Evolutionary conservation across 2,888 invertebrate species (phyloP).

Genomic region (Octodonta nipae): DNA sequence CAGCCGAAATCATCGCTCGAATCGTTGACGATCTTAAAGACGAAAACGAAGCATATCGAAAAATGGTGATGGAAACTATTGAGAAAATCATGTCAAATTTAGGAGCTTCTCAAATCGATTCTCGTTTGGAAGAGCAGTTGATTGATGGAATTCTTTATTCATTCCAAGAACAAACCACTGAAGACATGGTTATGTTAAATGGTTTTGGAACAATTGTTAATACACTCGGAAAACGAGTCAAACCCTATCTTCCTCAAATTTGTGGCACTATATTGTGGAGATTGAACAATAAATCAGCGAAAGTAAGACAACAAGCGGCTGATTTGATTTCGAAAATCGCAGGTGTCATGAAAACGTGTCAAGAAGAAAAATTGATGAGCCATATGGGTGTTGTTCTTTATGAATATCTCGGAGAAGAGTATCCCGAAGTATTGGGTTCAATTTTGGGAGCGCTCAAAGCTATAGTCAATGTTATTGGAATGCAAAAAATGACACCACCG

Average conservation of each 20-base stretch:
- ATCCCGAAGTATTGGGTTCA: slow-evolving; percentile 96
- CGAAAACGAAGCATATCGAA: slow-evolving; percentile 97
- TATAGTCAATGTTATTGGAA: slow-evolving; percentile 98
- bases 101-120: slow-evolving; percentile 96
- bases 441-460: slow-evolving; percentile 97
- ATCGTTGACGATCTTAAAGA: slow-evolving; percentile 99
- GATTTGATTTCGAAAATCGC: slow-evolving; percentile 97
- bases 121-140: slow-evolving; percentile 92
- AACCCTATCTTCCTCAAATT: slow-evolving; percentile 97
- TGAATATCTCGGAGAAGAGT: slow-evolving; percentile 98
- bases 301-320: slow-evolving; percentile 97
- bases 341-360: slow-evolving; percentile 98
- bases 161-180: slow-evolving; percentile 99
- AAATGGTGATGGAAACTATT: slow-evolving; percentile 99
- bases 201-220: slow-evolving; percentile 99
- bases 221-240: slow-evolving; percentile 91
- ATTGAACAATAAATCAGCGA: slow-evolving; percentile 98
- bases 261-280: slow-evolving; percentile 99
- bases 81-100: slow-evolving; percentile 96
- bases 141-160: slow-evolving; percentile 99
- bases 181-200: slow-evolving; percentile 98
- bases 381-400: slow-evolving; percentile 98
- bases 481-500: slow-evolving; percentile 99
- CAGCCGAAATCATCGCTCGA: slow-evolving; percentile 94
- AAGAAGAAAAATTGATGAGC: slow-evolving; percentile 99